These are phyloP conservation scores for Hedychridium roseum DNA, from an alignment of 2,888 invertebrate species.

Conservation along the genomic window DNA sequence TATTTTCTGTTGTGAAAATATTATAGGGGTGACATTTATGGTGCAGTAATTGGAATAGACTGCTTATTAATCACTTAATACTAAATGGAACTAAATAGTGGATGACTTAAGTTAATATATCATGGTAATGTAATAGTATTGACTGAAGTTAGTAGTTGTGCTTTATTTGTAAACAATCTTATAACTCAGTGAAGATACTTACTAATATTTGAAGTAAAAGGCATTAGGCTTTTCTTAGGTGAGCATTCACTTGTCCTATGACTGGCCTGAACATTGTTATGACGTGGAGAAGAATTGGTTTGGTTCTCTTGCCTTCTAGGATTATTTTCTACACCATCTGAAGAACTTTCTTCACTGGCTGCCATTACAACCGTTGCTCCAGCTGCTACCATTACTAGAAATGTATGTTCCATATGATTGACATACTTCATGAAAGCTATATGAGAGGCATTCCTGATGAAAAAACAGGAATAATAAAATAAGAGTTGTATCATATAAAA, in stretches of 20 bases:
- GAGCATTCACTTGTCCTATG: conserved; percentile 30
- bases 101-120: too few relatives aligned
- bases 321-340: conserved; percentile 38
- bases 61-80: too few relatives aligned
- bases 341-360: conserved; percentile 47
- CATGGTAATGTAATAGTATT: neutral
- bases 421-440: neutral
- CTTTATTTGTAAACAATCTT: neutral
- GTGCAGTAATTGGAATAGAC: too few relatives aligned
- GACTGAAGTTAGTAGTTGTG: neutral
- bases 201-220: conserved; percentile 22
- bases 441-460: neutral
- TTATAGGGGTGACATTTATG: too few relatives aligned
- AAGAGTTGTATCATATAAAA: conserved; percentile 7
- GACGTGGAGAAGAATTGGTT: conserved; percentile 21
- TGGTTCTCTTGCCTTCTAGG: conserved; percentile 32
- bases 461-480: conserved; percentile 11
- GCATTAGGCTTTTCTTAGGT: conserved; percentile 25
- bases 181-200: too few relatives aligned
- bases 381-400: conserved; percentile 53
- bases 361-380: conserved; percentile 51
- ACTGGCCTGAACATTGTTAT: conserved; percentile 20
- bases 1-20: conserved; percentile 23
- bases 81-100: too few relatives aligned
- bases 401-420: conserved; percentile 5